Conservation (phyloP, 2,888 invertebrate species). For the Eristalinus sepulchralis region DNA sequence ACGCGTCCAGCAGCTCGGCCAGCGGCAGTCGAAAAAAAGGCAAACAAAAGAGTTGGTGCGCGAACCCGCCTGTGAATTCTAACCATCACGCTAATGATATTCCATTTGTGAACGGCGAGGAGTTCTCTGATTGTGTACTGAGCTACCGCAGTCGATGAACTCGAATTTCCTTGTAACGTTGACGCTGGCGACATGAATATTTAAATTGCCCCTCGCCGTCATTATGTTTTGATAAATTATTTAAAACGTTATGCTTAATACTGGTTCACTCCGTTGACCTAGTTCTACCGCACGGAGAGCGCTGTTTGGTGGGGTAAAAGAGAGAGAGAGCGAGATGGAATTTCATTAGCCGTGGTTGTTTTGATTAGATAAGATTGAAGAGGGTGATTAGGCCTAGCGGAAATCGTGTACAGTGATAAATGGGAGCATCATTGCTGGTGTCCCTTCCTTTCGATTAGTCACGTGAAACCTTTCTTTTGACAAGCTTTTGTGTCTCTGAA, state of each 20-base stretch:
- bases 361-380: conserved; percentile 19
- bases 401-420: conserved; percentile 5
- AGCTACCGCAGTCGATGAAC: conserved; percentile 34
- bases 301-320: background rate
- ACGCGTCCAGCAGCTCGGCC: background rate
- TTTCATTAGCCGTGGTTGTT: background rate
- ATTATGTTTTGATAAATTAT: conserved; percentile 35
- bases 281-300: background rate
- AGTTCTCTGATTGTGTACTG: background rate
- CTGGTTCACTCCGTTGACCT: conserved; percentile 5
- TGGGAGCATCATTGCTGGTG: background rate
- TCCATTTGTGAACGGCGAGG: conserved; percentile 12
- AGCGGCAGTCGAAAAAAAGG: background rate
- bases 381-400: conserved; percentile 17
- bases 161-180: conserved; percentile 2
- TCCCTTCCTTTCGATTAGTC: background rate
- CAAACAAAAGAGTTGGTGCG: conserved; percentile 46
- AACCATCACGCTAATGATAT: conserved; percentile 25
- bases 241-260: conserved; percentile 1
- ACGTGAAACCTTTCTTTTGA: background rate
- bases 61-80: conserved; percentile 24
- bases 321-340: background rate
- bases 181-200: conserved; percentile 23
- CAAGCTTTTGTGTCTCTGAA: background rate
- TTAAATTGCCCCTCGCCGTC: conserved; percentile 22